A percentile compares a stretch with the other conserved stretches of the same genome.
Conservation (phyloP, 2,113 vertebrate genomes). For the Vimba vimba region DNA sequence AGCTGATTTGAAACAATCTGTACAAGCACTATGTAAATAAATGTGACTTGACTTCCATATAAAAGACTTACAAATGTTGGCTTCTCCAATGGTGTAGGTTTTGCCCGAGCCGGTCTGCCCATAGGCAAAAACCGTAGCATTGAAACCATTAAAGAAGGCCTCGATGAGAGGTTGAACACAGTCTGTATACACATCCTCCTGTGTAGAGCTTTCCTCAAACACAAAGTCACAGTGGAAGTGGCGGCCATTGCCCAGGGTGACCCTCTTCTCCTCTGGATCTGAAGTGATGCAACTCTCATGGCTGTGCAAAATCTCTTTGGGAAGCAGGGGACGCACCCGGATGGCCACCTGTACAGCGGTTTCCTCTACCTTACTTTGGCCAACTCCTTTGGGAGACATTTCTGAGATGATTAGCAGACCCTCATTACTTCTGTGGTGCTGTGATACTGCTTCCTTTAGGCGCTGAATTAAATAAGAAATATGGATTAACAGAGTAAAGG, state of each 20-base stretch:
- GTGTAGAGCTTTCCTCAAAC: conserved; percentile 82
- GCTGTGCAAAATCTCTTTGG: conserved; percentile 87
- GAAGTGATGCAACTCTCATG: conserved; percentile 86
- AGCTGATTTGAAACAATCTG: too few species aligned
- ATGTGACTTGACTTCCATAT: not conserved
- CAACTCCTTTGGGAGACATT: conserved; percentile 85
- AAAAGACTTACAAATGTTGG: conserved; percentile 87
- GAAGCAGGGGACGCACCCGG: conserved; percentile 87
- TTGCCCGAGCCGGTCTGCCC: conserved; percentile 96
- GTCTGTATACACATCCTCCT: conserved; percentile 84
- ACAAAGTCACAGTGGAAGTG: conserved; percentile 85
- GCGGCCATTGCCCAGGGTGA: conserved; percentile 86
- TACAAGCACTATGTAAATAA: not conserved
- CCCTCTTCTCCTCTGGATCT: conserved; percentile 70
- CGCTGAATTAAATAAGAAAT: not conserved
- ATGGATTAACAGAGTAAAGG: not conserved
- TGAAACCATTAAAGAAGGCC: conserved; percentile 93
- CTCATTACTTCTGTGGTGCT: not conserved
- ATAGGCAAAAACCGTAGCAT: conserved; percentile 93
- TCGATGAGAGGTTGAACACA: conserved; percentile 90
- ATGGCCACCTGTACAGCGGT: conserved; percentile 86
- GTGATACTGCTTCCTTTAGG: not conserved
- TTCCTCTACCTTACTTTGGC: conserved; percentile 77
- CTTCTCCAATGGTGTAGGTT: conserved; percentile 93
- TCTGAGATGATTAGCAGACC: conserved; percentile 47